Percentiles rank a stretch among this genome's conserved stretches.
Evolutionary conservation across 2,797 vertebrate genomes (phyloP).

Genomic region (Carcharodon carcharias): DNA sequence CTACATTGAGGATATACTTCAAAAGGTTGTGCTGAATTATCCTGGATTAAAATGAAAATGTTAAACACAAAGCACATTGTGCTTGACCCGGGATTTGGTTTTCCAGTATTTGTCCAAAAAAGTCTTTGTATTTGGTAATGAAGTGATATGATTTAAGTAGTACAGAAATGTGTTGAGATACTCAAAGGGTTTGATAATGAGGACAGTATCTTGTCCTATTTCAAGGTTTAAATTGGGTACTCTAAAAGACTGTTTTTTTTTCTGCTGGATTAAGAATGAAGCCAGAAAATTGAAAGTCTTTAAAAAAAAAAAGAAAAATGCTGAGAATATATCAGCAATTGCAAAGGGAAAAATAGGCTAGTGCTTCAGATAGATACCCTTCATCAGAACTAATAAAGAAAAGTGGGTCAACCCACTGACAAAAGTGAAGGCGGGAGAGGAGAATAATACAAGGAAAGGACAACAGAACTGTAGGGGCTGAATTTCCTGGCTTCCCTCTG

Average conservation of each 20-base stretch:
- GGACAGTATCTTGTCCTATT: constrained; percentile 26
- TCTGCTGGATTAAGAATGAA: constrained; percentile 16
- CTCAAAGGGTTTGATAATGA: constrained; percentile 32
- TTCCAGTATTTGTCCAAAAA: background rate
- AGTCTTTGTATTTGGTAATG: background rate
- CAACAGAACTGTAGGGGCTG: background rate
- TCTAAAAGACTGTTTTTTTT: background rate
- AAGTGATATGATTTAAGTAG: background rate
- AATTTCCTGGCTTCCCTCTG: background rate
- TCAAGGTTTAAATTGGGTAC: constrained; percentile 14
- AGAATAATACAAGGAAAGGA: background rate
- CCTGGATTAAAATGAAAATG: background rate
- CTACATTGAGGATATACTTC: no score
- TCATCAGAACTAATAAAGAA: background rate
- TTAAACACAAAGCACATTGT: background rate
- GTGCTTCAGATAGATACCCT: background rate
- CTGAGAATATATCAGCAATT: background rate
- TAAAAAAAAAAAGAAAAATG: background rate
- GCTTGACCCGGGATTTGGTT: background rate
- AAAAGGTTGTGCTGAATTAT: background rate
- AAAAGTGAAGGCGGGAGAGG: background rate
- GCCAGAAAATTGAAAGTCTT: background rate
- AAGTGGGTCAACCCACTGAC: background rate
- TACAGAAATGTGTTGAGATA: background rate
- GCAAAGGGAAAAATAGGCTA: background rate